These are phyloP conservation scores for Molossus molossus DNA, from an alignment of 2,797 vertebrate genomes.

Conservation along the genomic window DNA sequence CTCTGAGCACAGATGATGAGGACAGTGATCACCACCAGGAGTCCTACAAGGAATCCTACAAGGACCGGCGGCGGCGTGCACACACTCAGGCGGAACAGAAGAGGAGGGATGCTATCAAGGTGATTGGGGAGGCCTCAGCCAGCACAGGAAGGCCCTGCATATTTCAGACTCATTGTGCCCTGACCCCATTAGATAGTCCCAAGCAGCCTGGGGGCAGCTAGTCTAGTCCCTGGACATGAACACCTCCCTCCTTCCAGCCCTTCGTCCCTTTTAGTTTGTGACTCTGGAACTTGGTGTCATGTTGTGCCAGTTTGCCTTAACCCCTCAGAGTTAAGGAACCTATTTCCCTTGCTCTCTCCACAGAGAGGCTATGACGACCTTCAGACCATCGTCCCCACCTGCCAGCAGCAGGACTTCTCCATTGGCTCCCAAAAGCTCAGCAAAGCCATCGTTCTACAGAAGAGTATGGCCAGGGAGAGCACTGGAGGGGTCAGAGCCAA, in stretches of 20 bases:
- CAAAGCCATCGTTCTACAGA: constrained; percentile 98
- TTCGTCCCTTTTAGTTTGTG: background rate
- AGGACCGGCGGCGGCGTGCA: constrained; percentile 95
- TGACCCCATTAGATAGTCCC: background rate
- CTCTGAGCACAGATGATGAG: constrained; percentile 94
- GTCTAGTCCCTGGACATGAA: background rate
- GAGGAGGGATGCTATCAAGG: constrained; percentile 97
- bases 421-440: constrained; percentile 97
- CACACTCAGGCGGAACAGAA: constrained; percentile 99
- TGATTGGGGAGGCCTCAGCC: constrained; percentile 79
- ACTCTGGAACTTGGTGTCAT: background rate
- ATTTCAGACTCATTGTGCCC: background rate
- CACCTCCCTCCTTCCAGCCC: background rate
- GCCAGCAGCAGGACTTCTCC: constrained; percentile 97
- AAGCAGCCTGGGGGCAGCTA: background rate
- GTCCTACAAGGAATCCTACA: constrained; percentile 95
- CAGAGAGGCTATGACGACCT: constrained; percentile 99
- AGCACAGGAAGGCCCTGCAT: background rate
- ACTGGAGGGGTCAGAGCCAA: background rate
- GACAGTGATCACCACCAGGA: constrained; percentile 98
- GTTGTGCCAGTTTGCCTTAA: background rate
- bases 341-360: constrained; percentile 66
- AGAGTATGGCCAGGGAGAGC: constrained; percentile 90
- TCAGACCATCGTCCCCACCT: constrained; percentile 97
- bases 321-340: background rate